These are phyloP conservation scores for Lasioglossum albipes DNA, from an alignment of 1,140 invertebrate species.

Conservation along the genomic window DNA sequence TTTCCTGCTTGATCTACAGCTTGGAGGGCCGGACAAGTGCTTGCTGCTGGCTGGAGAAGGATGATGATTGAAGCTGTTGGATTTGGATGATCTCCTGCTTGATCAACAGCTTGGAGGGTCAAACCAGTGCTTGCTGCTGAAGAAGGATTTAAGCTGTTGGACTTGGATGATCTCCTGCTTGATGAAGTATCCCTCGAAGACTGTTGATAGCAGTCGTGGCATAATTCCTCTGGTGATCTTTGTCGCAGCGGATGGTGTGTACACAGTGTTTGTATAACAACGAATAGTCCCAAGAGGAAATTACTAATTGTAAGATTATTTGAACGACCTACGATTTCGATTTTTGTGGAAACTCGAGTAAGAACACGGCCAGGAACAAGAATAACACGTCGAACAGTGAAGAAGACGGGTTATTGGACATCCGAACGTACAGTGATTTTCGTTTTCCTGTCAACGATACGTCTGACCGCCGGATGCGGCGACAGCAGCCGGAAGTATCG, in stretches of 20 bases:
- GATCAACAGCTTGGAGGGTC: too few species aligned
- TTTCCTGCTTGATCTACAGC: too few species aligned
- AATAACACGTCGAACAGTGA: neutral
- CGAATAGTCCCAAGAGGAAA: too few species aligned
- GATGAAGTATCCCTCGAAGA: neutral
- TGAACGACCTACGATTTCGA: too few species aligned
- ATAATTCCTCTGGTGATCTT: neutral
- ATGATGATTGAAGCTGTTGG: too few species aligned
- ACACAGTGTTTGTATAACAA: too few species aligned
- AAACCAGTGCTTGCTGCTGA: too few species aligned
- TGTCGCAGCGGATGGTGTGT: neutral
- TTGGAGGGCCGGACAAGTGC: too few species aligned
- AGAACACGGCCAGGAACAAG: neutral
- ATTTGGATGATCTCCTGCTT: too few species aligned
- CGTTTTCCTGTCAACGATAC: constrained; percentile 34
- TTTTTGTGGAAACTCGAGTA: neutral
- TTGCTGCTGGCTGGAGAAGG: too few species aligned
- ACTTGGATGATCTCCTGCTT: neutral
- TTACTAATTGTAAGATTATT: too few species aligned
- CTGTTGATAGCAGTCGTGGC: neutral
- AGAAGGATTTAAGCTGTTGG: too few species aligned
- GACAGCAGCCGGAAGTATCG: constrained; percentile 35
- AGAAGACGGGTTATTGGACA: constrained; percentile 8
- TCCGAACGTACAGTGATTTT: neutral
- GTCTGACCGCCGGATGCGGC: constrained; percentile 14